Evolutionary conservation across 1,140 invertebrate species (phyloP).

Genomic region (Calephelis virginiensis): DNA sequence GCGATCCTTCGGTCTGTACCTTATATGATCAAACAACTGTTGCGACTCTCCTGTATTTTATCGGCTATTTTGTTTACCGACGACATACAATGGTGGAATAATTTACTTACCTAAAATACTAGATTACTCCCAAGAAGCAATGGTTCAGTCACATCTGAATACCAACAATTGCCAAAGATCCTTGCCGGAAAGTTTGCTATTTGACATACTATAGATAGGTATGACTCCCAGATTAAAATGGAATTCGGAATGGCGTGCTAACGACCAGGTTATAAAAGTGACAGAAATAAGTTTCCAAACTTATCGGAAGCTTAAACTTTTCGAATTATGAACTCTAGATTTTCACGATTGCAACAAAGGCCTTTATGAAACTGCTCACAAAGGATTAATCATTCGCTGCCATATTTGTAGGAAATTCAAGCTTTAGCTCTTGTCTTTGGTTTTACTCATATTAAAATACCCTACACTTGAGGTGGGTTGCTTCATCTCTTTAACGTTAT

Average conservation of each 20-base stretch:
- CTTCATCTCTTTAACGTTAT: too few species aligned
- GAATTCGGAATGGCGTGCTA: neutral
- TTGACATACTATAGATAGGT: too few species aligned
- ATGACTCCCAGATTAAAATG: neutral
- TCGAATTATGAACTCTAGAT: slow-evolving; percentile 15
- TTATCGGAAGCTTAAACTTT: slow-evolving; percentile 11
- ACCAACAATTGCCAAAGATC: too few species aligned
- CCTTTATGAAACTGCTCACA: slow-evolving; percentile 15
- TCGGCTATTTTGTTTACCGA: too few species aligned
- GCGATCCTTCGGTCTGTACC: too few species aligned
- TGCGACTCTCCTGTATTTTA: too few species aligned
- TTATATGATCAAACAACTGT: too few species aligned
- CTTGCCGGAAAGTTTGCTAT: too few species aligned
- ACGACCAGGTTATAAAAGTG: slow-evolving; percentile 11
- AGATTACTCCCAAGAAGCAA: too few species aligned
- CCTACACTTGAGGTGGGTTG: neutral
- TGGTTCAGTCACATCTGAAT: too few species aligned
- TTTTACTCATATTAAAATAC: slow-evolving; percentile 10
- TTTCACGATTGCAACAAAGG: slow-evolving; percentile 8
- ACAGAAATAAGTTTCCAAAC: slow-evolving; percentile 11
- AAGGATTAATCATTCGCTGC: slow-evolving; percentile 14
- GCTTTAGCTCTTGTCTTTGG: neutral
- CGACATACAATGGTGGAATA: too few species aligned
- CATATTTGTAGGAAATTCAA: slow-evolving; percentile 16
- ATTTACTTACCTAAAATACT: too few species aligned